Evolutionary conservation across 2,888 invertebrate species (phyloP), one percentile per base, ranked within the genome.

Genomic region (Himalopsyche kuldschensis): DNA sequence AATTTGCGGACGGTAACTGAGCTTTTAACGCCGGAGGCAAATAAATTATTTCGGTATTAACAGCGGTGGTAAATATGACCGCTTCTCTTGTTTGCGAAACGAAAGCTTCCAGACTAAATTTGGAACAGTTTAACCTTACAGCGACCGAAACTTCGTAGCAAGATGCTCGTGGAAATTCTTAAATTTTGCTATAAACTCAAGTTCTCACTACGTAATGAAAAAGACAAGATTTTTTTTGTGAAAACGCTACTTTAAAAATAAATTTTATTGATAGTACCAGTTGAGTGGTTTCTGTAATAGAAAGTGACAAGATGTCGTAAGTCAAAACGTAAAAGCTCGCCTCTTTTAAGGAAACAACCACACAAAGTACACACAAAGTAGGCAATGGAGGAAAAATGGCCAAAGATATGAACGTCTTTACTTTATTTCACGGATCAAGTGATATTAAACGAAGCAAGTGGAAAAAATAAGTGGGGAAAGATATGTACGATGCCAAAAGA

Each of bases 21-120:
- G 80, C 80, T 80, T 80, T 80, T 75, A 80, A 69, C 80, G 32
- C 31, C 41, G 30, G 80, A 69, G 55, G 79, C 82, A 79, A 84
- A 84, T 82, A 77, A 84, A 84, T 84, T 84, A 84, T 82, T 82
- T 81, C 41, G 47, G 82, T 75, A 48, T 82, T 79, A 32, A 31
- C 77, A 30, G 47, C 31, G 15, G 77, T 55, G n/a, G 20, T 81
- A 31, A 77, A 35, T 55, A 55, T 76, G 24, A 10, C 27, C 47
- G 24, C 79, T 48, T 24, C 32, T 76, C 81, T 69, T 69, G 30
- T 69, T 69, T 69, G 69, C 69, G 27, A 69, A 69, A 69, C 55
- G 24, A 69, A 69, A 27, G 69, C 69, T 69, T 69, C 69, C 15
- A 69, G 30, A 69, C 69, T 69, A 69, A 69, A 69, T 27, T 69